Base-by-base conservation (phyloP, 2,797 vertebrate species). In the Acanthornis magna region DNA sequence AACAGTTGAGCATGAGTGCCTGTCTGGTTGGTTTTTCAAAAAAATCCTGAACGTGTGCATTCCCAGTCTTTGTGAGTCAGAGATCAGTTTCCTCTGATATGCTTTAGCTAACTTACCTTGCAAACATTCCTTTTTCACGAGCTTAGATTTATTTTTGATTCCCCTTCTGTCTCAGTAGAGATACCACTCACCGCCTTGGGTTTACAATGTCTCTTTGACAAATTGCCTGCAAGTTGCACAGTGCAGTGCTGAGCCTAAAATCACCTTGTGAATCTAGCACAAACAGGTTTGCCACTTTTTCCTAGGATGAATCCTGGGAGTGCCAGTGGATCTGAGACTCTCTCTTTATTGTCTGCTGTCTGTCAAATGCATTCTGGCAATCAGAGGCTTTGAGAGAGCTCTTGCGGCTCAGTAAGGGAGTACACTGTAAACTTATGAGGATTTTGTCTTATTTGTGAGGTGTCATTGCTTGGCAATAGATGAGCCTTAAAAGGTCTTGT, bases 201-300 rank as follows among this genome's bases (percentile, higher is more conserved):
- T 90, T 89, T 82, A 73, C 72, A 23, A 21, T 32, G 67, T 38
- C 71, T 79, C 34, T 73, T 89, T 82, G 72, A 85, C 47, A 85
- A 93, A 85, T 61, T 89, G 16, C 16, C 38, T 72, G 21, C 34
- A 77, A 74, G n/a, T n/a, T 48, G 27, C 40, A 70, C 51, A 60
- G 15, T 20, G 65, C 2, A 4, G 18, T 16, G 22, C 38, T 93
- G 45, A 87, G 48, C 29, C 67, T 63, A 45, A 89, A 91, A 93
- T 82, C 58, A 53, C 45, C 53, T 45, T 61, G 36, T 60, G 71
- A 85, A 78, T 78, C 42, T 60, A 72, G 34, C 36, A 47, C 48
- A 89, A 84, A n/a, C n/a, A 73, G 10, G 70, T 85, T 85, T 57
- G 22, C 29, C 32, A 42, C 34, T 65, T 87, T 81, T 85, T 60